Percentiles rank a stretch among this genome's conserved stretches.
phyloP scores from a whole-genome alignment of 2,888 invertebrate species.

The Hyppa rectilinea region DNA sequence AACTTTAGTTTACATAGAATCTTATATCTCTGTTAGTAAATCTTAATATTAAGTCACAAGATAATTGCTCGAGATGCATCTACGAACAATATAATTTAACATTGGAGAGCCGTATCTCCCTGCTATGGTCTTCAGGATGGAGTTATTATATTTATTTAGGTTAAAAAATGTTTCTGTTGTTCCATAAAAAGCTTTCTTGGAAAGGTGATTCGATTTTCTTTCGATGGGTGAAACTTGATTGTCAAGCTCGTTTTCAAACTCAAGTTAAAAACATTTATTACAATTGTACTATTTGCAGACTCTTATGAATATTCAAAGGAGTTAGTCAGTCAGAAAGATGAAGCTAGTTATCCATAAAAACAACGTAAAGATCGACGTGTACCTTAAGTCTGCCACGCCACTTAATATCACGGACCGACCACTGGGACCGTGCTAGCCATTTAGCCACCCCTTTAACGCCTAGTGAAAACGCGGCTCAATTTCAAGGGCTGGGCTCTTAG shows the following conservation, averaged over 20 bases:
- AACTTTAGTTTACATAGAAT: no score
- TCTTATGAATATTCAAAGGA: background rate
- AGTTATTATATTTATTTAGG: no score
- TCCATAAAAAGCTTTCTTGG: no score
- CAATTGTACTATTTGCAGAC: background rate
- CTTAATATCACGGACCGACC: background rate
- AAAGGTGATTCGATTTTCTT: background rate
- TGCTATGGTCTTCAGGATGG: no score
- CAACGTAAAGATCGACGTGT: no score
- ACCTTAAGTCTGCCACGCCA: no score
- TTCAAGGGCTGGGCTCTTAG: constrained; percentile 53
- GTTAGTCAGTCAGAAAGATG: background rate
- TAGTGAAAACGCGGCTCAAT: constrained; percentile 33
- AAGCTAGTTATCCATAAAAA: background rate
- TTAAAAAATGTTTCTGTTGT: no score
- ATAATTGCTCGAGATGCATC: no score
- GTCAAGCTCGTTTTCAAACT: background rate
- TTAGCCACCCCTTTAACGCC: constrained; percentile 29
- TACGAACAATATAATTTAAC: no score
- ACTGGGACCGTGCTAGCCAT: constrained; percentile 1
- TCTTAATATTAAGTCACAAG: no score
- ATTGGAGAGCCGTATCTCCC: no score
- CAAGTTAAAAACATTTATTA: background rate
- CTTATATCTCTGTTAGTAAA: no score
- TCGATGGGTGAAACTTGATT: background rate